phyloP scores from a whole-genome alignment of 2,797 vertebrate genomes.

The Sebastes miniatus region DNA sequence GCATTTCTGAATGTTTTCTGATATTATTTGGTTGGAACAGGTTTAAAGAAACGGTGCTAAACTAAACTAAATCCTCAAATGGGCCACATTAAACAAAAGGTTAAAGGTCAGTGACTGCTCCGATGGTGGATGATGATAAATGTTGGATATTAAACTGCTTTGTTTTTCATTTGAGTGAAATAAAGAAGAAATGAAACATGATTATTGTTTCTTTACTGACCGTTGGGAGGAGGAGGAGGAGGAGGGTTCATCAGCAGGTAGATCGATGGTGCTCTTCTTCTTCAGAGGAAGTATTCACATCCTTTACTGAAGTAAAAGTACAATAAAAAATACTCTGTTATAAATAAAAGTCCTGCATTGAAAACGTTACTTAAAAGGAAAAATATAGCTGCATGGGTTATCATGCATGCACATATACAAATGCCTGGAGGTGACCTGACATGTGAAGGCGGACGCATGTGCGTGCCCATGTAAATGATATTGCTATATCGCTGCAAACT shows the following conservation, averaged over 20 bases:
- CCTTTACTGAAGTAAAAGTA: neutral
- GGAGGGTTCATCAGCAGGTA: neutral
- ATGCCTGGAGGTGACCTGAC: no score
- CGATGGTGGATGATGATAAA: neutral
- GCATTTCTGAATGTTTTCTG: no score
- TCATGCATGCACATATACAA: no score
- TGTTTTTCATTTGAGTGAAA: conserved; percentile 17
- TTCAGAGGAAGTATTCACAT: neutral
- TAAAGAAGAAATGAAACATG: conserved; percentile 10
- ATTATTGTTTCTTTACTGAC: neutral
- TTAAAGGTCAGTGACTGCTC: neutral
- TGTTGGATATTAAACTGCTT: neutral
- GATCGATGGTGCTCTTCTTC: no score
- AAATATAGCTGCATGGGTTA: fast-evolving
- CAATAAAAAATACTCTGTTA: neutral
- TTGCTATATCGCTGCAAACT: no score
- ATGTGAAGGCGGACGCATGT: no score
- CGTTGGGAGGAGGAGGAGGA: neutral
- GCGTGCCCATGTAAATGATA: no score
- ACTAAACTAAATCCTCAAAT: neutral
- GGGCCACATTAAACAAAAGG: neutral
- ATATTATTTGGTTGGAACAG: neutral
- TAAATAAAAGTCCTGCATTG: neutral
- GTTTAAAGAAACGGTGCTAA: neutral
- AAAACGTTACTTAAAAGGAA: neutral